Conservation (phyloP, 1,140 invertebrate genomes). For the Lordiphosa mommai region DNA sequence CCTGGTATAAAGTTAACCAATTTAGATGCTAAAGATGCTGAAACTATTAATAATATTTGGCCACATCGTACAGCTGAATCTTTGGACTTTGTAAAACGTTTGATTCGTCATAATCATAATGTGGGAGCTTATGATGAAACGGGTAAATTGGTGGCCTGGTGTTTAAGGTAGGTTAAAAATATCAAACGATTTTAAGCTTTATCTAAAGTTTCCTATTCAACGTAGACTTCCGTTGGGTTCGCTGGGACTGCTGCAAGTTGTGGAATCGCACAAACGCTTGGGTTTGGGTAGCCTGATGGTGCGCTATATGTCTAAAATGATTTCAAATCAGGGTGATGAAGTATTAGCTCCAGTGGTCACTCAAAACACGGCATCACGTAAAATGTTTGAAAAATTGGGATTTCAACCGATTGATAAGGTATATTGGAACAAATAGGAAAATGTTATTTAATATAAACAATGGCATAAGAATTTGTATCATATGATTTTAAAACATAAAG, state of each 20-base stretch:
- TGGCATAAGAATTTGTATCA: no score
- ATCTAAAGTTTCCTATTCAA: background rate
- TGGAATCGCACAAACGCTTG: conserved; percentile 49
- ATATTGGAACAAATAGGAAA: conserved; percentile 22
- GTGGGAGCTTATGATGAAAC: conserved; percentile 47
- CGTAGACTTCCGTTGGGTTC: conserved; percentile 48
- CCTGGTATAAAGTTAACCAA: conserved; percentile 22
- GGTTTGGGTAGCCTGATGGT: conserved; percentile 61
- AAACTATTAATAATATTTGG: conserved; percentile 54
- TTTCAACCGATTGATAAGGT: conserved; percentile 47
- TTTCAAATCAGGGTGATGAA: conserved; percentile 38
- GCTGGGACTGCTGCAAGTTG: conserved; percentile 63
- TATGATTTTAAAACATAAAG: no score
- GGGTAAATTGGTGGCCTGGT: conserved; percentile 63
- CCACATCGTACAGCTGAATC: conserved; percentile 45
- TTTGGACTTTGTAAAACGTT: conserved; percentile 26
- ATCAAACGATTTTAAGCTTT: background rate
- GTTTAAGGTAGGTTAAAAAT: conserved; percentile 35
- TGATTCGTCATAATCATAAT: conserved; percentile 41
- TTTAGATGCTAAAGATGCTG: conserved; percentile 34
- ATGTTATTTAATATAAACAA: no score
- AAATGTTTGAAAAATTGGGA: conserved; percentile 71
- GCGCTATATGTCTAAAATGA: conserved; percentile 40
- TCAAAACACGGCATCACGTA: conserved; percentile 47
- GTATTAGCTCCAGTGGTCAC: conserved; percentile 53